Evolutionary conservation across 2,888 invertebrate species (phyloP).

Genomic region (Chrysina gloriosa): DNA sequence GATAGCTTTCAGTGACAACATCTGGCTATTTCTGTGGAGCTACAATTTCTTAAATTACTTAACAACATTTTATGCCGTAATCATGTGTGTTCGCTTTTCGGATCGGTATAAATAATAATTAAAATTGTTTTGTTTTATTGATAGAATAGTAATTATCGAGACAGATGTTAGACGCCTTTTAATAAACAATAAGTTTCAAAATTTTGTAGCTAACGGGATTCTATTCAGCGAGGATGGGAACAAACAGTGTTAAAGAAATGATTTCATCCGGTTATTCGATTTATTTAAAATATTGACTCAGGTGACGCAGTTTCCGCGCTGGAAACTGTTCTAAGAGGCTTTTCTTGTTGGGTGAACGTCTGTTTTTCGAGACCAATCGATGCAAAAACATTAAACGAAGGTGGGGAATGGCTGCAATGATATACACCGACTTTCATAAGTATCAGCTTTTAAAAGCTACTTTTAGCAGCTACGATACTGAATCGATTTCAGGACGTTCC

Average conservation of each 20-base stretch:
- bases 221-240: neutral
- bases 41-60: slow-evolving; percentile 22
- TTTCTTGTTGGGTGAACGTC: neutral
- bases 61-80: neutral
- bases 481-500: too few species aligned
- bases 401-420: neutral
- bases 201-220: neutral
- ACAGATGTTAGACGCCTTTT: neutral
- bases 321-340: slow-evolving; percentile 4
- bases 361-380: slow-evolving; percentile 15
- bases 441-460: too few species aligned
- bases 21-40: slow-evolving; percentile 19
- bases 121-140: too few species aligned
- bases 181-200: neutral
- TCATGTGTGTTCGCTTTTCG: neutral
- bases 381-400: slow-evolving; percentile 6
- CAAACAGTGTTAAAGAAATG: slow-evolving; percentile 15
- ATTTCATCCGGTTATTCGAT: slow-evolving; percentile 20
- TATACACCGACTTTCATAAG: too few species aligned
- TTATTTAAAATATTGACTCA: slow-evolving; percentile 23
- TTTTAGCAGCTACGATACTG: too few species aligned
- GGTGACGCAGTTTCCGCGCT: slow-evolving; percentile 14
- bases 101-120: neutral
- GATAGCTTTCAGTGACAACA: slow-evolving; percentile 32
- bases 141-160: too few species aligned